phyloP scores from a whole-genome alignment of 2,888 invertebrate species.

The Seira musarum region DNA sequence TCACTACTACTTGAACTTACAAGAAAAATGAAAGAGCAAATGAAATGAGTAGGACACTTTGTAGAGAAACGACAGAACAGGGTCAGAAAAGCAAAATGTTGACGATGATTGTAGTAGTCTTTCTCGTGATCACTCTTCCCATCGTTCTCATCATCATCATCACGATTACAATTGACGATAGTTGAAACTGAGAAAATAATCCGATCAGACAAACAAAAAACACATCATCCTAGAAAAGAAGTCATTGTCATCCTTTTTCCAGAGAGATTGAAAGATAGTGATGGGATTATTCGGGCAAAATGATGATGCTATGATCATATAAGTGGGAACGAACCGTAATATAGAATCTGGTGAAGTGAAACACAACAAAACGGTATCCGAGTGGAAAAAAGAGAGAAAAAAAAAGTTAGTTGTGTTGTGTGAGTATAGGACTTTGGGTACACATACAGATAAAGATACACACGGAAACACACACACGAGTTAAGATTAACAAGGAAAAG shows the following conservation, averaged over 20 bases:
- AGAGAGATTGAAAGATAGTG: slow-evolving; percentile 17
- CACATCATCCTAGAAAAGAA: background rate
- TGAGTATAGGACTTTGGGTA: too few species aligned
- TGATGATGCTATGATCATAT: background rate
- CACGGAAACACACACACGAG: too few species aligned
- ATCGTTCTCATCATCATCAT: slow-evolving; percentile 30
- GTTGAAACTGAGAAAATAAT: slow-evolving; percentile 51
- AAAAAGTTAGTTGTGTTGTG: slow-evolving; percentile 22
- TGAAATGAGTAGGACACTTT: slow-evolving; percentile 43
- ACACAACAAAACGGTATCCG: slow-evolving; percentile 14
- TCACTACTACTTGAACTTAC: background rate
- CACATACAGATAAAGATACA: background rate
- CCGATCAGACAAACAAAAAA: slow-evolving; percentile 53
- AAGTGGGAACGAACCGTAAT: too few species aligned
- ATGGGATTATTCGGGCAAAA: slow-evolving; percentile 26
- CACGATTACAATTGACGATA: too few species aligned
- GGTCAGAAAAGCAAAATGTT: slow-evolving; percentile 43
- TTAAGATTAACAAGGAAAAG: slow-evolving; percentile 31
- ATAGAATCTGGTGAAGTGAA: slow-evolving; percentile 14
- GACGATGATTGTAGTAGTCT: slow-evolving; percentile 31
- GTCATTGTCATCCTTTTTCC: background rate
- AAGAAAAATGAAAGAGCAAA: background rate
- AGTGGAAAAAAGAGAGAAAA: background rate
- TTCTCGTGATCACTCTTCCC: background rate
- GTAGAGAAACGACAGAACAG: slow-evolving; percentile 43